Conservation (phyloP, 2,113 vertebrate genomes). For the Chaenocephalus aceratus region DNA sequence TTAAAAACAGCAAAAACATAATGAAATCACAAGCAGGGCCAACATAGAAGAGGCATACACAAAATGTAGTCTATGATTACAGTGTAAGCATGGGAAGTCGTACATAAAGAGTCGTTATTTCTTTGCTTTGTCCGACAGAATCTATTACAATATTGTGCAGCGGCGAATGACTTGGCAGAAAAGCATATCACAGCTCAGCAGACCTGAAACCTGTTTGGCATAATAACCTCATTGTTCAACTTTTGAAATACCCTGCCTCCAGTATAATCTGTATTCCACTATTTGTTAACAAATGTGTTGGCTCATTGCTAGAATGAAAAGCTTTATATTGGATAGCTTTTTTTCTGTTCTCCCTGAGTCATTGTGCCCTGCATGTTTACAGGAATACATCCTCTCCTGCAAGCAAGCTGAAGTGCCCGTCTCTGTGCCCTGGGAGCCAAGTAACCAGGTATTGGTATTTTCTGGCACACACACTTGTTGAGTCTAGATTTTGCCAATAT, state of each 20-base stretch:
- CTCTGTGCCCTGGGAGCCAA: constrained; percentile 96
- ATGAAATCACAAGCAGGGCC: no score
- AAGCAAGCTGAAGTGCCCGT: constrained; percentile 91
- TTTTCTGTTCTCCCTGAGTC: constrained; percentile 16
- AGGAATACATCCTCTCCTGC: constrained; percentile 94
- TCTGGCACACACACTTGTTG: not conserved
- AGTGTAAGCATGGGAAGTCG: not conserved
- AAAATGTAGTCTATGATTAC: not conserved
- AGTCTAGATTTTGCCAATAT: constrained; percentile 13
- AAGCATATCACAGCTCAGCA: constrained; percentile 45
- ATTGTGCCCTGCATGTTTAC: constrained; percentile 40
- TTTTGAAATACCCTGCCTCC: constrained; percentile 27
- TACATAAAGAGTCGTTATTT: not conserved
- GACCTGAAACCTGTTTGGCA: constrained; percentile 51
- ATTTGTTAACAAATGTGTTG: constrained; percentile 21
- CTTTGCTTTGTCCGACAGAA: constrained; percentile 1
- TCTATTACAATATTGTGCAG: constrained; percentile 6
- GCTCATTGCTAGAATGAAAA: constrained; percentile 7
- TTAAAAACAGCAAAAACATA: no score
- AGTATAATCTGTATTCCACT: constrained; percentile 35
- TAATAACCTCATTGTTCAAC: constrained; percentile 69
- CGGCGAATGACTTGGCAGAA: constrained; percentile 63
- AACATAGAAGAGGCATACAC: not conserved
- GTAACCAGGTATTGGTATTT: constrained; percentile 90
- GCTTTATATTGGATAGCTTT: not conserved